These are phyloP conservation scores for Hemiscyllium ocellatum DNA, from an alignment of 2,113 vertebrate species.

Conservation along the genomic window DNA sequence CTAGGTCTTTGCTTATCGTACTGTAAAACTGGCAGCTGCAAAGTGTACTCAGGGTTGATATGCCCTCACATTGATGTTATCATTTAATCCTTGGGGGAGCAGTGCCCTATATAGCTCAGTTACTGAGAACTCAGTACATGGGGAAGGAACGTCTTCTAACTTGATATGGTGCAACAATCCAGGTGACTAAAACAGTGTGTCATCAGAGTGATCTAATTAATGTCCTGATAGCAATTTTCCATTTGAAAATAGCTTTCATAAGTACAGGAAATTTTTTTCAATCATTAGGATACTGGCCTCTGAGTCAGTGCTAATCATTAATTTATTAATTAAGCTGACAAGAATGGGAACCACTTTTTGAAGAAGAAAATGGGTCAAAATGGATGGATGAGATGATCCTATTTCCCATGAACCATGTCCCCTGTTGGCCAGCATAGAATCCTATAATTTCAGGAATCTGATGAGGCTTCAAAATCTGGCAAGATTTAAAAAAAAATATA, in stretches of 20 bases:
- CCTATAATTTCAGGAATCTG: not conserved
- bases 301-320: not conserved
- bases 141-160: not conserved
- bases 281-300: not conserved
- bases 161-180: not conserved
- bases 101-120: not conserved
- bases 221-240: not conserved
- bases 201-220: not conserved
- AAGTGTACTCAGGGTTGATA: not conserved
- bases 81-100: not conserved
- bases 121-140: not conserved
- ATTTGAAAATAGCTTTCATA: not conserved
- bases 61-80: not conserved
- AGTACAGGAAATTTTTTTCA: not conserved
- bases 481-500: not conserved
- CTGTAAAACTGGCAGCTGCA: not conserved
- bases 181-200: not conserved
- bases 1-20: not conserved
- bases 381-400: not conserved
- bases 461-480: not conserved
- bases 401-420: not conserved
- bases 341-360: not conserved
- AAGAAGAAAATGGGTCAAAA: not conserved
- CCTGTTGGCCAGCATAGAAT: not conserved
- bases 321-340: not conserved